Conservation (phyloP, 1,140 invertebrate species). For the Gonatopus flavifemur region DNA sequence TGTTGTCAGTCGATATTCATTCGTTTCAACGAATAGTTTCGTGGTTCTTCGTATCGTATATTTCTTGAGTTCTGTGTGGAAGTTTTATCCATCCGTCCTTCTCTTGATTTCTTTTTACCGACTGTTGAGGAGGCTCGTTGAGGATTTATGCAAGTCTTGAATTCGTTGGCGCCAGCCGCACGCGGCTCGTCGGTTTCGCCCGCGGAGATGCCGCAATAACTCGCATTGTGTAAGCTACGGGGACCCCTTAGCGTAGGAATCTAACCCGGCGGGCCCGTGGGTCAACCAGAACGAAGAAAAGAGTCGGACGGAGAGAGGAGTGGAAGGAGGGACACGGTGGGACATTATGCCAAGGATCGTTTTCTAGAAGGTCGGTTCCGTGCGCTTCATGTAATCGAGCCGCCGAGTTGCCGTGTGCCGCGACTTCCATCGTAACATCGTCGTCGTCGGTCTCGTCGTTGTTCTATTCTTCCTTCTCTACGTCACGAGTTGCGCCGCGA, state of each 20-base stretch:
- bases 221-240: constrained; percentile 46
- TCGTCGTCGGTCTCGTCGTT: neutral
- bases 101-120: no score
- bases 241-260: constrained; percentile 41
- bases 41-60: no score
- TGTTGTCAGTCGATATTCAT: no score
- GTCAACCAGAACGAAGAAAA: constrained; percentile 34
- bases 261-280: constrained; percentile 48
- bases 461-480: neutral
- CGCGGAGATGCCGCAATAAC: constrained; percentile 46
- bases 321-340: constrained; percentile 10
- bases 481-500: constrained; percentile 21
- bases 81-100: no score
- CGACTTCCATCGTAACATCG: constrained; percentile 1
- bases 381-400: constrained; percentile 22
- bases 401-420: neutral
- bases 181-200: constrained; percentile 21
- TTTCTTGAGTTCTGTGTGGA: no score
- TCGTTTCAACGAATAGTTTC: no score
- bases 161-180: constrained; percentile 31
- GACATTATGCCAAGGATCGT: constrained; percentile 27
- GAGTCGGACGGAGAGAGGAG: constrained; percentile 19
- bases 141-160: constrained; percentile 41
- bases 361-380: constrained; percentile 20
- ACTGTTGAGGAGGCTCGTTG: constrained; percentile 1